Percentiles rank a stretch among this genome's conserved stretches.
Evolutionary conservation across 2,888 invertebrate genomes (phyloP).

Genomic region (Oligia latruncula): DNA sequence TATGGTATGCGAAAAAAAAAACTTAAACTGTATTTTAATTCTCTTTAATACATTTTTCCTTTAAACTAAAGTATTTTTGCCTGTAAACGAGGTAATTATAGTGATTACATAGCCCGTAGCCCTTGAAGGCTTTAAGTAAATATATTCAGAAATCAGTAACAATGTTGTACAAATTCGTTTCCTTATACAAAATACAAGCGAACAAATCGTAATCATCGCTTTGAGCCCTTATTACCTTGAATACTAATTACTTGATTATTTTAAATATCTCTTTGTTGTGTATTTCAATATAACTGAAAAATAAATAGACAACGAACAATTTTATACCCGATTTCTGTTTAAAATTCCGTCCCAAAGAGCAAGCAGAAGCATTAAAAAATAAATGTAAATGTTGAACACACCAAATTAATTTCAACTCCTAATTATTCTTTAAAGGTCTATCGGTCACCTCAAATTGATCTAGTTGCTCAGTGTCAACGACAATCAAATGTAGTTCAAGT

Average conservation of each 20-base stretch:
- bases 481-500: conserved; percentile 63
- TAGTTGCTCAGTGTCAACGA: conserved; percentile 61
- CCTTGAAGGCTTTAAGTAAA: conserved; percentile 51
- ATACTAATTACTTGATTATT: conserved; percentile 79
- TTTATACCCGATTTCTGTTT: neutral
- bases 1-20: neutral
- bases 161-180: conserved; percentile 59
- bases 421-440: conserved; percentile 55
- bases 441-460: conserved; percentile 59
- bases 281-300: conserved; percentile 39
- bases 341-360: neutral
- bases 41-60: neutral
- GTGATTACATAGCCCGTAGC: conserved; percentile 44
- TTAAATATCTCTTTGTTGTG: conserved; percentile 67
- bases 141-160: conserved; percentile 29
- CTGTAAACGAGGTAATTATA: conserved; percentile 40
- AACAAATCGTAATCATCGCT: conserved; percentile 60
- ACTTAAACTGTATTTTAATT: neutral
- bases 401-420: conserved; percentile 13
- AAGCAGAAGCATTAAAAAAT: neutral
- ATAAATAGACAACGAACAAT: neutral
- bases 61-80: conserved; percentile 10
- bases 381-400: neutral
- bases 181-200: conserved; percentile 56
- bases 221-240: conserved; percentile 80